A percentile compares a stretch with the other conserved stretches of the same genome.
These are phyloP conservation scores for Polypterus bichir DNA, from an alignment of 2,113 vertebrate species.

Conservation along the genomic window DNA sequence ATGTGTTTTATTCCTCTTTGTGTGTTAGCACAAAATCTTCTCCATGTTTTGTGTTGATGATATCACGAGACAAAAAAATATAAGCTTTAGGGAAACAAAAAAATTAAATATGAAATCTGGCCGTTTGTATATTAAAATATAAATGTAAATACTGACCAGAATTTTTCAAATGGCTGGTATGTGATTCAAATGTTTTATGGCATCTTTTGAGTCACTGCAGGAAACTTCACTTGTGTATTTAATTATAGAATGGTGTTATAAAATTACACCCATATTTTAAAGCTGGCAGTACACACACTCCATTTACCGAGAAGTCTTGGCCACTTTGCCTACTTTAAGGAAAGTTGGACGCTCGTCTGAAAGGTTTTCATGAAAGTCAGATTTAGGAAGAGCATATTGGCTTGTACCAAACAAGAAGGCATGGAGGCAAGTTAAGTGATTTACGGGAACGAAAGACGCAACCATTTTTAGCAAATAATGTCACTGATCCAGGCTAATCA, in stretches of 20 bases:
- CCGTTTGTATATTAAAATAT: too few species aligned
- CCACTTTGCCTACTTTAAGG: constrained; percentile 41
- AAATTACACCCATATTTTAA: constrained; percentile 69
- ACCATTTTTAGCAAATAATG: constrained; percentile 42
- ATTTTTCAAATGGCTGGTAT: constrained; percentile 5
- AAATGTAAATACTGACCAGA: too few species aligned
- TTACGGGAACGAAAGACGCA: constrained; percentile 37
- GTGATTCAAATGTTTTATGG: constrained; percentile 62
- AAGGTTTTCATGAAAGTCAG: constrained; percentile 60
- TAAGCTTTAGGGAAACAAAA: too few species aligned
- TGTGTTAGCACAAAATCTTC: too few species aligned
- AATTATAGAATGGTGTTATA: constrained; percentile 70
- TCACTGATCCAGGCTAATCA: constrained; percentile 33
- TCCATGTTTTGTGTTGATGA: too few species aligned
- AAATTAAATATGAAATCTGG: too few species aligned
- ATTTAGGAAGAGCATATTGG: constrained; percentile 63
- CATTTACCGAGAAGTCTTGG: constrained; percentile 43
- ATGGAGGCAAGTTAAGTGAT: constrained; percentile 57
- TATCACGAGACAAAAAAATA: too few species aligned
- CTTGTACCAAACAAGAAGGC: constrained; percentile 62
- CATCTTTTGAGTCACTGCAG: constrained; percentile 71
- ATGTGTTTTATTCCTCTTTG: not conserved
- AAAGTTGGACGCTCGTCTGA: constrained; percentile 54
- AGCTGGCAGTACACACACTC: constrained; percentile 46
- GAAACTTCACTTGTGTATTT: constrained; percentile 68